A percentile compares a stretch with the other conserved stretches of the same genome.
Evolutionary conservation across 2,888 invertebrate species (phyloP).

Genomic region (Cheilosia scutellata): DNA sequence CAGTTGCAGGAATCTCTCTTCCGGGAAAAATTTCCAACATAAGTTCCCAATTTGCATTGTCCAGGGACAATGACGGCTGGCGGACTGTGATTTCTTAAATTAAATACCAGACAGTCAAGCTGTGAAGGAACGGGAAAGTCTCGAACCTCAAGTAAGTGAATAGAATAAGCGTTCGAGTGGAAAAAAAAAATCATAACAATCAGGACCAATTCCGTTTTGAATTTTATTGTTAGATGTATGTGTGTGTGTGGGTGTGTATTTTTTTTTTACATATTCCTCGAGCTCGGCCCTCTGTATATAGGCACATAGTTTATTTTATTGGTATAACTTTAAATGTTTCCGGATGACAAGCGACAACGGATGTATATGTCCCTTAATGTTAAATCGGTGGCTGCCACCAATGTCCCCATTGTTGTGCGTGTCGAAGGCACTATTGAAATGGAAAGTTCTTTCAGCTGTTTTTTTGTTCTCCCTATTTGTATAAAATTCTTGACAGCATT

Average conservation of each 20-base stretch:
- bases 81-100: constrained; percentile 8
- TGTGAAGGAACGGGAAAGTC: constrained; percentile 4
- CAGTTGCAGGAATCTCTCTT: constrained; percentile 25
- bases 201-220: constrained; percentile 53
- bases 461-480: constrained; percentile 10
- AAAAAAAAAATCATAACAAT: constrained; percentile 36
- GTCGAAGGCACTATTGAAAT: constrained; percentile 53
- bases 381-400: constrained; percentile 8
- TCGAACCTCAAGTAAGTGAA: constrained; percentile 50
- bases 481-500: constrained; percentile 26
- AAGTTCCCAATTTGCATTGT: constrained; percentile 64
- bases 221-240: constrained; percentile 45
- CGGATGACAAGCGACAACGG: constrained; percentile 61
- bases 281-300: neutral
- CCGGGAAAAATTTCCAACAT: constrained; percentile 18
- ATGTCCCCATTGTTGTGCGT: constrained; percentile 9
- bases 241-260: constrained; percentile 30
- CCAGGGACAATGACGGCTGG: neutral
- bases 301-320: constrained; percentile 48
- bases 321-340: constrained; percentile 53
- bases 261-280: constrained; percentile 54
- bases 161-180: constrained; percentile 28
- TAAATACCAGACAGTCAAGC: constrained; percentile 5
- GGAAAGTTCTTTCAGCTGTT: constrained; percentile 5
- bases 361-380: constrained; percentile 44